Evolutionary conservation across 1,140 invertebrate genomes (phyloP).

Genomic region (Manduca sexta): DNA sequence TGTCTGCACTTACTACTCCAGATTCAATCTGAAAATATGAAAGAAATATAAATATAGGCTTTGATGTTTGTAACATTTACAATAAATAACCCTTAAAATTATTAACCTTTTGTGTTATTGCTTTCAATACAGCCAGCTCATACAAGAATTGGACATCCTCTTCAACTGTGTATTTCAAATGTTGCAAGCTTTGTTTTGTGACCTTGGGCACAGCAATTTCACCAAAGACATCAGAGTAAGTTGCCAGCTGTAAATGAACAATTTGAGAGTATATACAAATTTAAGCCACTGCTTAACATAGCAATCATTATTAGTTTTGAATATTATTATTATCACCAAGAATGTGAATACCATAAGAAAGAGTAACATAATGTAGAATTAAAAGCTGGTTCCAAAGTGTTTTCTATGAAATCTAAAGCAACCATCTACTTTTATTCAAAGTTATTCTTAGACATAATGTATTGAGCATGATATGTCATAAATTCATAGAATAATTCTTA

Average conservation of each 20-base stretch:
- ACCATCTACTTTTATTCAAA: too few relatives aligned
- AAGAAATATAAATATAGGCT: constrained; percentile 8
- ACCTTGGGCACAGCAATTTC: constrained; percentile 65
- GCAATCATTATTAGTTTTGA: too few relatives aligned
- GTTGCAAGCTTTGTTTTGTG: constrained; percentile 60
- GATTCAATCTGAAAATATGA: constrained; percentile 45
- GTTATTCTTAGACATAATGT: too few relatives aligned
- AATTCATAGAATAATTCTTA: too few relatives aligned
- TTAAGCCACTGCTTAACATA: too few relatives aligned
- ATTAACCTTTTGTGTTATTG: constrained; percentile 75
- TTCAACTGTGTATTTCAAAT: constrained; percentile 75
- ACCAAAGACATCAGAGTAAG: constrained; percentile 69
- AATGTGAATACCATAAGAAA: too few relatives aligned
- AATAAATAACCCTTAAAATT: constrained; percentile 1
- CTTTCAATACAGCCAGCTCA: constrained; percentile 77
- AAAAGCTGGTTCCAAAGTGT: too few relatives aligned
- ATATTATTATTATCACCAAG: too few relatives aligned
- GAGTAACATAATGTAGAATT: neutral
- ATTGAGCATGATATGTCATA: too few relatives aligned
- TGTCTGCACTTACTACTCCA: constrained; percentile 71
- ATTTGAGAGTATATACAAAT: too few relatives aligned
- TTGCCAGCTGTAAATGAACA: constrained; percentile 47
- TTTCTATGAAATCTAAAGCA: too few relatives aligned
- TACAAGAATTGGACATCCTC: constrained; percentile 79
- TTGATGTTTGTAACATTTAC: constrained; percentile 5